Conservation (phyloP, 2,888 invertebrate genomes). For the Embidobia sp. region DNA sequence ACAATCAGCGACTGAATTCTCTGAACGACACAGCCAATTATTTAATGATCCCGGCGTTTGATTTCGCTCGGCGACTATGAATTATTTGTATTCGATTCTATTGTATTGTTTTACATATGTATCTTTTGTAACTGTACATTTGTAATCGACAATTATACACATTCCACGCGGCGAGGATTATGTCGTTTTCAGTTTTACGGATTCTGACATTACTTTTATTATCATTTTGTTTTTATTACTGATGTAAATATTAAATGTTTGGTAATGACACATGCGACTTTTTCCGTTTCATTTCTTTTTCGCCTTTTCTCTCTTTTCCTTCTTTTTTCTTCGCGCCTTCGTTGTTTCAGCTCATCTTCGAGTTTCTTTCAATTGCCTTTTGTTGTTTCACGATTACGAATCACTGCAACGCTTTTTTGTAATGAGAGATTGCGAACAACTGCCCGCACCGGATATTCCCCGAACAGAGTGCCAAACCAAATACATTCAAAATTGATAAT, state of each 20-base stretch:
- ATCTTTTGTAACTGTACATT: slow-evolving; percentile 49
- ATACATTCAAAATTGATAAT: no score
- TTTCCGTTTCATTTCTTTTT: slow-evolving; percentile 11
- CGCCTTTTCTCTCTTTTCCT: background rate
- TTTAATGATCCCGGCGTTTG: slow-evolving; percentile 17
- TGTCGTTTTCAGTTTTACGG: slow-evolving; percentile 25
- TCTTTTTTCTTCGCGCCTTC: slow-evolving; percentile 8
- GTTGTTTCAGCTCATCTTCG: background rate
- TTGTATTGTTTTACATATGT: slow-evolving; percentile 20
- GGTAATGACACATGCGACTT: slow-evolving; percentile 14
- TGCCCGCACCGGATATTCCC: slow-evolving; percentile 70
- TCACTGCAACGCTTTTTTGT: slow-evolving; percentile 33
- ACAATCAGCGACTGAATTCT: no score
- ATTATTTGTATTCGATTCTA: slow-evolving; percentile 25
- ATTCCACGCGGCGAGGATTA: slow-evolving; percentile 49
- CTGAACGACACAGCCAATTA: background rate
- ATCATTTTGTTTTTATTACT: slow-evolving; percentile 39
- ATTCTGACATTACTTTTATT: slow-evolving; percentile 35
- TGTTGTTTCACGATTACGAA: background rate
- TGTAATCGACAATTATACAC: slow-evolving; percentile 42
- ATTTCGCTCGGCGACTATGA: slow-evolving; percentile 22
- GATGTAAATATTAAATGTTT: slow-evolving; percentile 55
- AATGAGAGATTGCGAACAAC: slow-evolving; percentile 59
- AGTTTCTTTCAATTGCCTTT: background rate
- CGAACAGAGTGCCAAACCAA: slow-evolving; percentile 53